These are phyloP conservation scores for Sebastes reedi DNA, from an alignment of 2,797 vertebrate genomes.

Conservation along the genomic window DNA sequence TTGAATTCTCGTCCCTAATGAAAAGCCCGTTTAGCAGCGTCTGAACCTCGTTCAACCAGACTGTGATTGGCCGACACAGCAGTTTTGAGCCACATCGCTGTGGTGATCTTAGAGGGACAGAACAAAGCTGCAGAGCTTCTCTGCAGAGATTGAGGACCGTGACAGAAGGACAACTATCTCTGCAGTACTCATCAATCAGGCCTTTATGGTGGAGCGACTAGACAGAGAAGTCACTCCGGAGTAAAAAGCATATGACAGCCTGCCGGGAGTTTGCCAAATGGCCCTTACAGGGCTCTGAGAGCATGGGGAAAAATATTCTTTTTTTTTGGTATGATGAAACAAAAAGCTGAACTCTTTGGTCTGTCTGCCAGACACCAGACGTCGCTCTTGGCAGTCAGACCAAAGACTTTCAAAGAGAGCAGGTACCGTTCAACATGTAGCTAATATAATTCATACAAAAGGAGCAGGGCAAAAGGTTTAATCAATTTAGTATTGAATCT, in stretches of 20 bases:
- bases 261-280: conserved; percentile 59
- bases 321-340: conserved; percentile 46
- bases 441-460: conserved; percentile 18
- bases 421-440: conserved; percentile 19
- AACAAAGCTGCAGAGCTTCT: conserved; percentile 38
- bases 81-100: conserved; percentile 4
- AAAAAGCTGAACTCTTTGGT: conserved; percentile 44
- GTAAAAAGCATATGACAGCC: conserved; percentile 63
- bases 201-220: conserved; percentile 61
- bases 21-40: neutral
- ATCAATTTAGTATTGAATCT: conserved; percentile 26
- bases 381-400: conserved; percentile 34
- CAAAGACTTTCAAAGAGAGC: conserved; percentile 33
- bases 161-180: conserved; percentile 61
- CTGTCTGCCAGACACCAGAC: conserved; percentile 14
- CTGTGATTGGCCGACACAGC: neutral
- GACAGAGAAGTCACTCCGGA: conserved; percentile 62
- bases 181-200: conserved; percentile 67
- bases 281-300: conserved; percentile 38
- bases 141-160: conserved; percentile 45
- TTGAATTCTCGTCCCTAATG: neutral
- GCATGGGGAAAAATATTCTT: conserved; percentile 23
- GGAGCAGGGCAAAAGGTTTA: conserved; percentile 13
- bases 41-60: neutral
- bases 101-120: conserved; percentile 18